Conservation (phyloP, 1,140 invertebrate genomes). For the Lycorma delicatula region DNA sequence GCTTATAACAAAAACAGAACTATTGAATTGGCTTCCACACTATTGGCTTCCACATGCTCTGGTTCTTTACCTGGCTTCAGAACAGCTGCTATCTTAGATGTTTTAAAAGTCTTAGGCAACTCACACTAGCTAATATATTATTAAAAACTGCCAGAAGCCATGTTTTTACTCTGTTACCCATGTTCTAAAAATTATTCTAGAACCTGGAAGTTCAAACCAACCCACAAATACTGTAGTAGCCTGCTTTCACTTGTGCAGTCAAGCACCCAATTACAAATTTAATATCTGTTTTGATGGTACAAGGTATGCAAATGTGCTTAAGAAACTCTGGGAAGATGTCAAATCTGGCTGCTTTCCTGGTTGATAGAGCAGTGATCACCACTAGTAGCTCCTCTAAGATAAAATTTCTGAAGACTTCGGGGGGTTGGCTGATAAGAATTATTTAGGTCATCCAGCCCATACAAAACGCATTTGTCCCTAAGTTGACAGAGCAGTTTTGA, state of each 20-base stretch:
- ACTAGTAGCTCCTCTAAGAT: not conserved
- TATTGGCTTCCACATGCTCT: not conserved
- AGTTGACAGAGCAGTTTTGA: not conserved
- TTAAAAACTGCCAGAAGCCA: not conserved
- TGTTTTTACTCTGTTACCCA: not conserved
- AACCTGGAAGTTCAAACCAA: no score
- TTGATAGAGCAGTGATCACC: not conserved
- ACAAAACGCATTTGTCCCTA: not conserved
- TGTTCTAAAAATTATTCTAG: no score
- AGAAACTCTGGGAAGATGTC: not conserved
- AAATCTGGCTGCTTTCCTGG: not conserved
- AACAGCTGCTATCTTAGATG: not conserved
- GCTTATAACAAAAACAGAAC: no score
- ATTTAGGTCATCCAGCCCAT: not conserved
- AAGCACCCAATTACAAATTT: no score
- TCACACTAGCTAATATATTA: not conserved
- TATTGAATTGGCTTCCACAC: not conserved
- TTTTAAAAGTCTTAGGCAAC: not conserved
- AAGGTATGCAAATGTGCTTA: no score
- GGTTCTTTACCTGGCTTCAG: not conserved
- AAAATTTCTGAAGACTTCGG: not conserved
- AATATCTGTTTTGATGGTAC: no score
- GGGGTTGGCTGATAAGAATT: not conserved
- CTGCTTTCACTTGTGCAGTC: no score
- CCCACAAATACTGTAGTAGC: no score